Evolutionary conservation across 2,888 invertebrate genomes (phyloP).

Genomic region (Ferdinandea cuprea): DNA sequence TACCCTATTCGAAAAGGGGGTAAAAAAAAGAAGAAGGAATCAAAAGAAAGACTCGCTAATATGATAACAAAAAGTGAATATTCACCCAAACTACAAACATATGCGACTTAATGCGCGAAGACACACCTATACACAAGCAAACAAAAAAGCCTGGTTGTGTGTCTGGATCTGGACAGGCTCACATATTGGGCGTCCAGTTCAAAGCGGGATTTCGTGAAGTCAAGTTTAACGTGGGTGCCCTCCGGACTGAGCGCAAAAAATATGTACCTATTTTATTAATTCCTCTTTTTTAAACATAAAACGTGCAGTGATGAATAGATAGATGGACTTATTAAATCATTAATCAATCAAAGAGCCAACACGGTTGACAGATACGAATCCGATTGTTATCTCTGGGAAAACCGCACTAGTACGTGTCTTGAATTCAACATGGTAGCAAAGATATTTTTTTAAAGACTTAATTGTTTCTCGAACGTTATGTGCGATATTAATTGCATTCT

Average conservation of each 20-base stretch:
- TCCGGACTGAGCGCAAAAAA: constrained; percentile 8
- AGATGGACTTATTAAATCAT: constrained; percentile 50
- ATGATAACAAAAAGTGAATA: constrained; percentile 48
- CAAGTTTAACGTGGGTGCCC: constrained; percentile 51
- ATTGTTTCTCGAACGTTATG: constrained; percentile 42
- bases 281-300: constrained; percentile 12
- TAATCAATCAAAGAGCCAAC: constrained; percentile 50
- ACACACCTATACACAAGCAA: constrained; percentile 19
- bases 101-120: constrained; percentile 36
- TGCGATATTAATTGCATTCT: constrained; percentile 34
- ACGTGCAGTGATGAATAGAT: constrained; percentile 7
- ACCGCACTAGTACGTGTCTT: constrained; percentile 65
- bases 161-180: constrained; percentile 15
- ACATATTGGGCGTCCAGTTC: constrained; percentile 53
- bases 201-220: constrained; percentile 50
- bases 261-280: neutral
- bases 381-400: constrained; percentile 59
- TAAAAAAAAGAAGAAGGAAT: constrained; percentile 2
- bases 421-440: constrained; percentile 22
- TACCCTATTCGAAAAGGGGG: neutral
- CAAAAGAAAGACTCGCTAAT: constrained; percentile 38
- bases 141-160: constrained; percentile 12
- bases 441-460: constrained; percentile 28
- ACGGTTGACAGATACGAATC: constrained; percentile 45
- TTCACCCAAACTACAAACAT: constrained; percentile 38